These are phyloP conservation scores for Cryptophagus acutangulus DNA, from an alignment of 2,888 invertebrate species.

Conservation along the genomic window DNA sequence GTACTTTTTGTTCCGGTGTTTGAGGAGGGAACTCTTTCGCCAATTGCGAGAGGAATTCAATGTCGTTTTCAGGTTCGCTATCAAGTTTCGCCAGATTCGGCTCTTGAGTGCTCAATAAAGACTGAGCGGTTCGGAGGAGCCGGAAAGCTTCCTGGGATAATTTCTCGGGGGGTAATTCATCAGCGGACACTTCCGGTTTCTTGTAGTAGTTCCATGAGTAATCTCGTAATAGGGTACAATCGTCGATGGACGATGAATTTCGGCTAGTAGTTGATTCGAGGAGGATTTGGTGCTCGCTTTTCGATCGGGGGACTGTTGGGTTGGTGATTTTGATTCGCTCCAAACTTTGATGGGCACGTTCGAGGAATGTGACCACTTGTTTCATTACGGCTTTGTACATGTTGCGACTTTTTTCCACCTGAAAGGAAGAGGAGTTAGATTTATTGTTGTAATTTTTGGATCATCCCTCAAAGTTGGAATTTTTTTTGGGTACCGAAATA, in stretches of 20 bases:
- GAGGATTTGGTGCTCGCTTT: conserved; percentile 51
- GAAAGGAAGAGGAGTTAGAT: too few relatives aligned
- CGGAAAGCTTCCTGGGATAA: conserved; percentile 63
- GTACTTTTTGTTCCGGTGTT: conserved; percentile 26
- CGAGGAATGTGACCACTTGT: conserved; percentile 65
- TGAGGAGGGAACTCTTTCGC: conserved; percentile 43
- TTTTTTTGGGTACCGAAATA: neutral
- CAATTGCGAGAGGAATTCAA: conserved; percentile 43
- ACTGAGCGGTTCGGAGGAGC: conserved; percentile 60
- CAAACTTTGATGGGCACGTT: conserved; percentile 63
- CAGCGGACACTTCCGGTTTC: conserved; percentile 42
- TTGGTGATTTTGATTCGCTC: conserved; percentile 48
- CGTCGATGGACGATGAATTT: conserved; percentile 24
- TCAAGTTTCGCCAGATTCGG: conserved; percentile 52
- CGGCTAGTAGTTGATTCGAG: conserved; percentile 10
- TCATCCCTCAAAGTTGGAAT: neutral
- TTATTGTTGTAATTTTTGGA: conserved; percentile 1
- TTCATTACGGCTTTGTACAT: conserved; percentile 70
- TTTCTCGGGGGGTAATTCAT: conserved; percentile 58
- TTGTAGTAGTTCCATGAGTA: conserved; percentile 54
- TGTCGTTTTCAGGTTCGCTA: conserved; percentile 34
- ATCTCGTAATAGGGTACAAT: conserved; percentile 52
- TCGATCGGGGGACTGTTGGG: conserved; percentile 49
- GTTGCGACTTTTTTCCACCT: conserved; percentile 66
- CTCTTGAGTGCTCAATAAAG: conserved; percentile 59